A percentile compares a stretch with the other conserved stretches of the same genome.
Conservation (phyloP, 2,797 vertebrate genomes). For the Esox lucius region DNA sequence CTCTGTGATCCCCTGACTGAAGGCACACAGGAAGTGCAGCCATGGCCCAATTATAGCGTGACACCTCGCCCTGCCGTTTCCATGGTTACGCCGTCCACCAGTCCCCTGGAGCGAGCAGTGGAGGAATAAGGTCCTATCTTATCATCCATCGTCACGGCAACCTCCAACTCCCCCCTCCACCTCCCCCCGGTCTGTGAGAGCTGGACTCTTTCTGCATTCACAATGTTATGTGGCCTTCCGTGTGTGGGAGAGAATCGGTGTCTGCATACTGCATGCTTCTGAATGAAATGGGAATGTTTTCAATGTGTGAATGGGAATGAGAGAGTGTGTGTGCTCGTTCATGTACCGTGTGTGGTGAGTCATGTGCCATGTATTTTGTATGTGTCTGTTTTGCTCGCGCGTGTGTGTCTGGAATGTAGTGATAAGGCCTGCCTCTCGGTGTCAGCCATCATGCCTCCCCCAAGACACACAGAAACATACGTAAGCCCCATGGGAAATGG, state of each 20-base stretch:
- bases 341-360: slow-evolving; percentile 50
- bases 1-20: slow-evolving; percentile 75
- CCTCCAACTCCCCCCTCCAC: slow-evolving; percentile 67
- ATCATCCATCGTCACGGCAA: slow-evolving; percentile 87
- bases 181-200: slow-evolving; percentile 62
- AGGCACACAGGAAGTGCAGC: slow-evolving; percentile 81
- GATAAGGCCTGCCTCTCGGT: slow-evolving; percentile 7
- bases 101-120: slow-evolving; percentile 84
- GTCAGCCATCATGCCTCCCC: not conserved
- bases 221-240: slow-evolving; percentile 34
- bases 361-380: slow-evolving; percentile 57
- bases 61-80: slow-evolving; percentile 87
- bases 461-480: slow-evolving; percentile 30
- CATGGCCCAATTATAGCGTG: slow-evolving; percentile 87
- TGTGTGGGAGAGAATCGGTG: slow-evolving; percentile 36
- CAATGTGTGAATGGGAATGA: slow-evolving; percentile 32
- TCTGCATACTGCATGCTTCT: slow-evolving; percentile 16
- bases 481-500: slow-evolving; percentile 42
- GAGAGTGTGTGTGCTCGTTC: slow-evolving; percentile 22
- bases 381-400: slow-evolving; percentile 40
- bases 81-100: slow-evolving; percentile 87
- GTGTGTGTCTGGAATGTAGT: slow-evolving; percentile 33
- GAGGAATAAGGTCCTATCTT: slow-evolving; percentile 85
- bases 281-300: slow-evolving; percentile 20
- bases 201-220: slow-evolving; percentile 56